phyloP scores from a whole-genome alignment of 2,888 invertebrate species.

The Ommatoiulus sabulosus region DNA sequence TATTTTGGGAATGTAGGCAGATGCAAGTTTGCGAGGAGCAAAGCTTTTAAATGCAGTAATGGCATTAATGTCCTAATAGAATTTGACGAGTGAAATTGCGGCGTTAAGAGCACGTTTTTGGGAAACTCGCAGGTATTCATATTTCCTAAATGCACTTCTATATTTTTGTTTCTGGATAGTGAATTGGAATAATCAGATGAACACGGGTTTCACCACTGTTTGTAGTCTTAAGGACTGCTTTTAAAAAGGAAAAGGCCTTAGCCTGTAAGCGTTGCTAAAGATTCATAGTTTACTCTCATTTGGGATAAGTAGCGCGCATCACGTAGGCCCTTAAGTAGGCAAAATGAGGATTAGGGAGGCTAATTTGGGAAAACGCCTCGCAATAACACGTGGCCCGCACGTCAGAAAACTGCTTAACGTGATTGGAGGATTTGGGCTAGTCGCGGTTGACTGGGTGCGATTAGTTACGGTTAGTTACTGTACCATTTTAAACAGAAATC shows the following conservation, averaged over 20 bases:
- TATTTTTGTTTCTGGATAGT: not conserved
- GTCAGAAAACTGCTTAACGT: not conserved
- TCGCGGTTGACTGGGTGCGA: too few species aligned
- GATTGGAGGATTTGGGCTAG: not conserved
- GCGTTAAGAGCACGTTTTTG: not conserved
- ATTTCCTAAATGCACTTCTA: not conserved
- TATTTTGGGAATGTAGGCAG: not conserved
- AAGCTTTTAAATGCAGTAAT: not conserved
- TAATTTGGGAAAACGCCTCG: not conserved
- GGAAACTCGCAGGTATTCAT: not conserved
- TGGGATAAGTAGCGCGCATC: not conserved
- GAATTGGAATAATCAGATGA: not conserved
- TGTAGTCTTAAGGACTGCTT: constrained; percentile 2
- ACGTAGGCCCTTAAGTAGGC: not conserved
- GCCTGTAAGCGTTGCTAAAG: not conserved
- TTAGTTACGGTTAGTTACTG: not conserved
- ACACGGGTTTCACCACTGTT: not conserved
- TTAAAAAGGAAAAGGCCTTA: constrained; percentile 5
- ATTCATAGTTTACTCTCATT: constrained; percentile 29
- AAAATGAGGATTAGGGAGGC: not conserved
- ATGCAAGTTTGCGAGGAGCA: not conserved
- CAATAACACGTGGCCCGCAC: not conserved
- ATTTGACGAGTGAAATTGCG: constrained; percentile 12
- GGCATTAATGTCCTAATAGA: not conserved
- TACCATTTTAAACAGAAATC: too few species aligned